These are phyloP conservation scores for Pomacea canaliculata DNA, from an alignment of 2,888 invertebrate species.

Conservation along the genomic window DNA sequence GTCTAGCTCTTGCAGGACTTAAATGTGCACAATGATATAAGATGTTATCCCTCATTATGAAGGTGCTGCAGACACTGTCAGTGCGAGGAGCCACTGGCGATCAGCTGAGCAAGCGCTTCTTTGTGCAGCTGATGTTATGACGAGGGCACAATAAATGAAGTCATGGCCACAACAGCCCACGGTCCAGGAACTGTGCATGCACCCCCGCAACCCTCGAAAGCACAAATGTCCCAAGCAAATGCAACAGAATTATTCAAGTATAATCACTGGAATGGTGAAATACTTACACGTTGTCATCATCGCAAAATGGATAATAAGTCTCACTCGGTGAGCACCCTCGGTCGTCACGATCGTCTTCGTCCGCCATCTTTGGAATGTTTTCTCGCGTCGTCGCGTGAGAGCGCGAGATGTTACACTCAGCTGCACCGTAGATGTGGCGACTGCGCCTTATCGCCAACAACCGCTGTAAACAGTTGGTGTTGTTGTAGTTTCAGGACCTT, in stretches of 20 bases:
- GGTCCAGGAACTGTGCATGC: background rate
- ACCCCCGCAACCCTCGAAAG: background rate
- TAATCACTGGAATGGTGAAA: background rate
- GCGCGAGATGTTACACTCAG: slow-evolving; percentile 14
- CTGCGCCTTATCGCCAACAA: background rate
- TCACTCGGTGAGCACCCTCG: slow-evolving; percentile 47
- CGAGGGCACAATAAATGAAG: background rate
- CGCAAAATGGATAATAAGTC: slow-evolving; percentile 54
- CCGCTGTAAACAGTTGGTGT: slow-evolving; percentile 1
- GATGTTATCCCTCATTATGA: no score
- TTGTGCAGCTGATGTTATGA: background rate
- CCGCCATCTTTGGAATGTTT: slow-evolving; percentile 49
- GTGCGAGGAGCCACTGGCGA: background rate
- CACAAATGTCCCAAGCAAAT: slow-evolving; percentile 1
- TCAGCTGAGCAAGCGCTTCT: slow-evolving; percentile 1
- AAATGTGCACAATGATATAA: no score
- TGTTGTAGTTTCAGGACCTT: no score
- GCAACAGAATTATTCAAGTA: slow-evolving; percentile 4
- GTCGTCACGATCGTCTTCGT: slow-evolving; percentile 37
- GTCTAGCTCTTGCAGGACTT: no score
- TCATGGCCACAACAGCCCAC: background rate
- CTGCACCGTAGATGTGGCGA: background rate
- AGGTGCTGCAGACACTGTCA: no score
- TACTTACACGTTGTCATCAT: slow-evolving; percentile 44
- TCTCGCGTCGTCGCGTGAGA: slow-evolving; percentile 27